Base-by-base conservation (phyloP, 2,113 vertebrate genomes). In the Loxodonta africana region DNA sequence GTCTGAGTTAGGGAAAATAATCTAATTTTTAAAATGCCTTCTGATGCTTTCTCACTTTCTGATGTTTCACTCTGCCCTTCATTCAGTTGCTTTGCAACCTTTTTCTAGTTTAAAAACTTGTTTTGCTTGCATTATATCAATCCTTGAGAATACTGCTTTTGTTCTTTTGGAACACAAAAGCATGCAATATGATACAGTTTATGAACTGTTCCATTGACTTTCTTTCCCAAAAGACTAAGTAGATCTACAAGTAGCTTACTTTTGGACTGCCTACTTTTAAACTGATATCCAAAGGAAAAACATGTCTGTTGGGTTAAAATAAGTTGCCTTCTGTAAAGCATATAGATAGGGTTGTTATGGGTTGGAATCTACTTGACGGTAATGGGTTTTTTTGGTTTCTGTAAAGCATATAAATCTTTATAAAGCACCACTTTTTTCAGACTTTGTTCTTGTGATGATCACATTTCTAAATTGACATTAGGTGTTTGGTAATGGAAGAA, bases 111-210 rank as follows among this genome's bases (percentile, higher is more conserved):
- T 83, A 88, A 82, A 89, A 51, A 51, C 33, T 96, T 92, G 10
- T 18, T 86, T 92, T 46, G 7, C 26, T 95, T 28, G 6, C 53
- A n/a, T 87, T 86, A 28, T 57, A 23, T 73, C 87, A 82, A 63
- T 67, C 37, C 30, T 92, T 77, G 89, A 91, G 60, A 96, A 86
- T 67, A 83, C 30, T 26, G 28, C 26, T 92, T 97, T 90, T 93
- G 77, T 96, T 96, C 71, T 88, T 95, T 95, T 83, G 85, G 88
- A 95, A 87, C 84, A 81, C 0, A 63, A 71, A 73, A 89, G 11
- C 57, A 67, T 94, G 23, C 30, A 91, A 12, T 91, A 23, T 53
- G 85, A 63, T 78, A 51, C 53, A 82, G 41, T 88, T 18, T 88
- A 6, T 76, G 26, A 83, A 65, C 15, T 95, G 15, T 93, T 76